Base-by-base conservation (phyloP, 2,797 vertebrate genomes). In the Tiaroga cobitis region DNA sequence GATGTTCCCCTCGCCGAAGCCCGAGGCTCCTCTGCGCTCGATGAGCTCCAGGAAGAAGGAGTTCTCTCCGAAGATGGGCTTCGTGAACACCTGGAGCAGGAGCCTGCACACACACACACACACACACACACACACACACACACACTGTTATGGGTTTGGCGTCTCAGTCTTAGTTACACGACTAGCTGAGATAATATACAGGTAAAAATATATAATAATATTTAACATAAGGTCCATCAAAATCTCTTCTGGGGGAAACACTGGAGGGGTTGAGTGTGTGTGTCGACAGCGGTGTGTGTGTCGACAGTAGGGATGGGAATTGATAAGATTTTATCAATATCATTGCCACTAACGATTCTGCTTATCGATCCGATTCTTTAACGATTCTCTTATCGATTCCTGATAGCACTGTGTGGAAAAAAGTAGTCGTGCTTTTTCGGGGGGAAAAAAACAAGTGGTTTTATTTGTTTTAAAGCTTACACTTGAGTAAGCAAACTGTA, bases 41-140 rank as follows among this genome's bases (percentile, higher is more conserved):
- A 99, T 99, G 84, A 99, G 94, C 93, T 99, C 98, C 49, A 99
- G 92, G 92, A 98, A 99, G 91, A 99, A 97, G 0, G 98, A 98
- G 82, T 98, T 96, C 88, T 99, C 96, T 0, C 91, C 86, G 63
- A 99, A 99, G 85, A 99, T 91, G 74, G 97, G 97, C 88, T 96
- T 96, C 59, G 96, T 97, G 88, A 99, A 99, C 79, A 99, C 95
- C 93, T 99, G 98, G 87, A 99, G 95, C 61, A 99, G 92, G 87
- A 97, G 96, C 72, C 94, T 24, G 21, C 15, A 16, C 13, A 18
- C 61, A 18, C 15, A 29, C 26, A 32, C 26, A 7, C 46, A 18
- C 46, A 49, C 46, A 49, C 46, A 24, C 19, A 2, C 19, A 9
- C 51, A 3, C 46, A 16, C 46, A 6, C 39, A 10, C 39, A 43